These are phyloP conservation scores for Acrobasis consociella DNA, from an alignment of 2,888 invertebrate species.

Conservation along the genomic window DNA sequence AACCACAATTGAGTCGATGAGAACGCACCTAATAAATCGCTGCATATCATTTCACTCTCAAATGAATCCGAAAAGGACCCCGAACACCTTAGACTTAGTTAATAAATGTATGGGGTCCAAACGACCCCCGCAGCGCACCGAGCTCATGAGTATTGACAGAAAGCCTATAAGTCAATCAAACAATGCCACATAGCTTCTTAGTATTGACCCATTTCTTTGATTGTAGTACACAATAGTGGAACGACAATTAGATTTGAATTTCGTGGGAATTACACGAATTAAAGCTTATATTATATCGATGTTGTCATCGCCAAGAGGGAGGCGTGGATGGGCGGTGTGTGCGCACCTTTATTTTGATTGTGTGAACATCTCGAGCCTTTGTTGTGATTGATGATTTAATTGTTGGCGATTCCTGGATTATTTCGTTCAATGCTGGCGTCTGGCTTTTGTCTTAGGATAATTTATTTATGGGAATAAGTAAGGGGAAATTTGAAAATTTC, in stretches of 20 bases:
- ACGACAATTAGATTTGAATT: slow-evolving; percentile 78
- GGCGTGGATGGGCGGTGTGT: slow-evolving; percentile 55
- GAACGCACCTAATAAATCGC: slow-evolving; percentile 72
- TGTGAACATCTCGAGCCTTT: slow-evolving; percentile 37
- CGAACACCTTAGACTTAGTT: slow-evolving; percentile 59
- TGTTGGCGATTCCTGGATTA: slow-evolving; percentile 31
- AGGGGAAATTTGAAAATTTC: background rate
- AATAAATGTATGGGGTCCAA: slow-evolving; percentile 50
- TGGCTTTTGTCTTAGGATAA: slow-evolving; percentile 21
- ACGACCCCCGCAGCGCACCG: slow-evolving; percentile 61
- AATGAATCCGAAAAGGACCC: slow-evolving; percentile 59
- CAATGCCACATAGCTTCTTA: slow-evolving; percentile 67
- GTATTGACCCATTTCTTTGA: slow-evolving; percentile 80
- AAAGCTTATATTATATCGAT: slow-evolving; percentile 52
- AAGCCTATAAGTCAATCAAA: slow-evolving; percentile 79
- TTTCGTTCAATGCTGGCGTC: slow-evolving; percentile 30
- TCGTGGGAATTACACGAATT: slow-evolving; percentile 77
- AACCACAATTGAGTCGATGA: slow-evolving; percentile 43
- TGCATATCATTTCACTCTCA: slow-evolving; percentile 80
- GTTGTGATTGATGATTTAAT: slow-evolving; percentile 46
- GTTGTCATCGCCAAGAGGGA: slow-evolving; percentile 70
- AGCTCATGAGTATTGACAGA: slow-evolving; percentile 71
- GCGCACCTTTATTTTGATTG: slow-evolving; percentile 55
- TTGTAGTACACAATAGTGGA: slow-evolving; percentile 62
- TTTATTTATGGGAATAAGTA: slow-evolving; percentile 13